Conservation (phyloP, 2,888 invertebrate species). For the Calliopum simillimum region DNA sequence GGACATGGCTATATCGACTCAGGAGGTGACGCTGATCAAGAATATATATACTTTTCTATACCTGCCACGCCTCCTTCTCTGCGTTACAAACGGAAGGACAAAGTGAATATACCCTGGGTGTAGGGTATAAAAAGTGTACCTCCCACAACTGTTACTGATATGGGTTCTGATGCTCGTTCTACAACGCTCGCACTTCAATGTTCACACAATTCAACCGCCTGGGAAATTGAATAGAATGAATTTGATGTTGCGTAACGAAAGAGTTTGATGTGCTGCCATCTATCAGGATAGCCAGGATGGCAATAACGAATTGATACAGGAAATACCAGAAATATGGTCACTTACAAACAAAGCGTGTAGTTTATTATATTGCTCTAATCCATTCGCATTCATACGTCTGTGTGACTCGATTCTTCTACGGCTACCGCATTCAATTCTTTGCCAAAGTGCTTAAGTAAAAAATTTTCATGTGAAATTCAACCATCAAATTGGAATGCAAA, state of each 20-base stretch:
- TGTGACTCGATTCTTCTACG: neutral
- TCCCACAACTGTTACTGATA: no score
- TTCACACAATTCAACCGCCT: slow-evolving; percentile 1
- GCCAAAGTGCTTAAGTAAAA: neutral
- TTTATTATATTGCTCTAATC: slow-evolving; percentile 28
- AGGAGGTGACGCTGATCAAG: no score
- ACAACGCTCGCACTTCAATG: neutral
- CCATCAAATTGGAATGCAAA: neutral
- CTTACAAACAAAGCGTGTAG: slow-evolving; percentile 16
- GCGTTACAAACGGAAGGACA: no score
- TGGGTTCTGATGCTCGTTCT: no score
- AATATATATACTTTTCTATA: no score
- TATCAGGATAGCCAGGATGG: slow-evolving; percentile 1
- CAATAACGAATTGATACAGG: slow-evolving; percentile 10
- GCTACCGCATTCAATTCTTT: neutral
- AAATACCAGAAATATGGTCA: slow-evolving; percentile 17
- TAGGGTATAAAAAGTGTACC: no score
- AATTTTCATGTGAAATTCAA: neutral
- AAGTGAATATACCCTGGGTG: no score
- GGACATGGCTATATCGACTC: no score
- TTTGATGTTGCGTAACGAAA: slow-evolving; percentile 30
- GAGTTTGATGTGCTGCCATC: slow-evolving; percentile 29
- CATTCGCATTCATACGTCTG: slow-evolving; percentile 9
- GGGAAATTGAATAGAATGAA: slow-evolving; percentile 22
- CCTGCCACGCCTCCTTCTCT: no score